Percentiles rank a stretch among this genome's conserved stretches.
Evolutionary conservation across 2,113 vertebrate species (phyloP).

Genomic region (Anhinga rufa): DNA sequence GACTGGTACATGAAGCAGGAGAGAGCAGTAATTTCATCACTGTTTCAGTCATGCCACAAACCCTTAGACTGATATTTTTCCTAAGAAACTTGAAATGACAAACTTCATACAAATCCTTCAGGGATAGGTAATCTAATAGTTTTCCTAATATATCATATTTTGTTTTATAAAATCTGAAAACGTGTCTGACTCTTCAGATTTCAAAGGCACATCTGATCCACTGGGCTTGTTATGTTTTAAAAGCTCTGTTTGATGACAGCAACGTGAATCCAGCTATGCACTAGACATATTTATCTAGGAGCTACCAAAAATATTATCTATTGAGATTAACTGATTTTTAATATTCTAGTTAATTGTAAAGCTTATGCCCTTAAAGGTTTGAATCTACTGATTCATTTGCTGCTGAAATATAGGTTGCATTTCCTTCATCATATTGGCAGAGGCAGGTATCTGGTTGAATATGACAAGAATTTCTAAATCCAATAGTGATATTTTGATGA

Average conservation of each 20-base stretch:
- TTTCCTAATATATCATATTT: conserved; percentile 20
- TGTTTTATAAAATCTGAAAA: conserved; percentile 39
- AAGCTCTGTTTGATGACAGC: conserved; percentile 32
- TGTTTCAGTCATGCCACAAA: not conserved
- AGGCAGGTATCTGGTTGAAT: not conserved
- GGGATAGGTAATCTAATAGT: conserved; percentile 35
- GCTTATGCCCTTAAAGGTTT: not conserved
- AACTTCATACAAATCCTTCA: conserved; percentile 33
- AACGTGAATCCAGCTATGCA: not conserved
- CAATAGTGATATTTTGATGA: conserved; percentile 66
- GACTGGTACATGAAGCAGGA: not conserved
- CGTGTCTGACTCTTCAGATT: conserved; percentile 9
- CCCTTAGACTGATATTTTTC: conserved; percentile 24
- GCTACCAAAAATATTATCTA: not conserved
- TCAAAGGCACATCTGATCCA: conserved; percentile 43
- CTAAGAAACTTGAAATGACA: conserved; percentile 26
- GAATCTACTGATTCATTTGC: not conserved
- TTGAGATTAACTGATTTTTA: not conserved
- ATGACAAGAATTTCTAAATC: not conserved
- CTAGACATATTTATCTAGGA: not conserved
- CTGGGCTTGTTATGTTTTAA: conserved; percentile 24
- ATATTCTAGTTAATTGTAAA: not conserved
- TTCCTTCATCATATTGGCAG: not conserved
- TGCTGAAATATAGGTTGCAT: not conserved
- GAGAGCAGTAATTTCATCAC: not conserved